Conservation (phyloP, 2,888 invertebrate species). For the Athrips mouffetella region DNA sequence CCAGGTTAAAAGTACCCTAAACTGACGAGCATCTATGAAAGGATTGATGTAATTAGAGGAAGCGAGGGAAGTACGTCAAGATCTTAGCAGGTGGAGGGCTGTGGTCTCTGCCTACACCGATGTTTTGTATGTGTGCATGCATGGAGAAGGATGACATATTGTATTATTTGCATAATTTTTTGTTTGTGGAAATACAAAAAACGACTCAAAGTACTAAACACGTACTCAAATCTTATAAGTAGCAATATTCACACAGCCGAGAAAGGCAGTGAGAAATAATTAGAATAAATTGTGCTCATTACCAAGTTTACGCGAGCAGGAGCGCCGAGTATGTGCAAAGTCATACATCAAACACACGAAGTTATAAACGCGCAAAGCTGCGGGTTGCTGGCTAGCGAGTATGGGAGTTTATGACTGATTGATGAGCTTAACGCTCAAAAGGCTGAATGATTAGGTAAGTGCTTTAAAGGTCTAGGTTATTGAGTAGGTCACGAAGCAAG, state of each 20-base stretch:
- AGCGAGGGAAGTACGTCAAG: too few relatives aligned
- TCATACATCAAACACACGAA: conserved; percentile 38
- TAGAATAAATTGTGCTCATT: conserved; percentile 47
- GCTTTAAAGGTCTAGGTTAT: not conserved
- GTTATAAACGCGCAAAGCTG: conserved; percentile 21
- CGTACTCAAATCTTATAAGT: conserved; percentile 27
- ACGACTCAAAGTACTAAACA: conserved; percentile 20
- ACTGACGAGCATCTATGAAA: too few relatives aligned
- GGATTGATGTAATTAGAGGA: too few relatives aligned
- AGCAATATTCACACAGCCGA: not conserved
- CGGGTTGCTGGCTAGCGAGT: too few relatives aligned
- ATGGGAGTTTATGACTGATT: not conserved
- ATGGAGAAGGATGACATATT: too few relatives aligned
- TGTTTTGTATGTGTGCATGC: too few relatives aligned
- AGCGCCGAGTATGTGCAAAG: conserved; percentile 32
- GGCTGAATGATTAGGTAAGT: not conserved
- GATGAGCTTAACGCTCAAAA: not conserved
- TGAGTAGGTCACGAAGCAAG: too few relatives aligned
- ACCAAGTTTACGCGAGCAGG: conserved; percentile 38
- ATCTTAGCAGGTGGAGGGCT: too few relatives aligned
- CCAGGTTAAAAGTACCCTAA: too few relatives aligned
- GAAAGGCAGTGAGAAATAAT: conserved; percentile 33
- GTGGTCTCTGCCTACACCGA: too few relatives aligned
- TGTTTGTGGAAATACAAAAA: not conserved
- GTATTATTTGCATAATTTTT: not conserved